Evolutionary conservation across 2,797 vertebrate genomes (phyloP), one percentile per base, ranked within the genome.

Genomic region (Nasua narica): DNA sequence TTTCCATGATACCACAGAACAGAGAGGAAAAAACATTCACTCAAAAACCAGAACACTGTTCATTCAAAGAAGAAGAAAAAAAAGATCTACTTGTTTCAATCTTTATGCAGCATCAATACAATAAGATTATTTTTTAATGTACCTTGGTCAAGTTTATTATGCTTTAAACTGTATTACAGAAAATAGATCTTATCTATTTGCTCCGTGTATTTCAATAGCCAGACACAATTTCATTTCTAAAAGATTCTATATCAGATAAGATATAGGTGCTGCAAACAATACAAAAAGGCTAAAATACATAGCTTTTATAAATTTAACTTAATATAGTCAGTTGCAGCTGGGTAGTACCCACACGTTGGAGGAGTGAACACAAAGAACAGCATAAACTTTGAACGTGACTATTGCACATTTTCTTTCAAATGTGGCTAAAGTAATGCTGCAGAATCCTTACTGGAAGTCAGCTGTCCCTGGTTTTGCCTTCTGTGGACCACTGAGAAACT

Each of bases 351-450:
- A 58, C 76, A 67, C 25, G 21, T 87, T 25, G 69, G 95, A 95
- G 97, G 65, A 92, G 9, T 85, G 85, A 97, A 93, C 19, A 96
- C 8, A 13, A 23, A 92, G 35, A 97, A 35, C 32, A 19, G 67
- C 14, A 62, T 69, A 95, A 95, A 96, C 83, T 91, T 97, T 97
- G 94, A 82, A 70, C 14, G 40, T 96, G 54, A 97, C 92, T 77
- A 96, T 35, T 15, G 2, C 72, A 83, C 19, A 52, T 84, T 83
- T 95, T 91, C 81, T 94, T 65, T 95, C 82, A 90, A 82, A 72
- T 92, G 72, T 89, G 35, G 62, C 65, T 91, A 62, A 93, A 29
- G 9, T 29, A 40, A 10, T 77, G 35, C 29, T 29, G 13, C 18
- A 87, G 67, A 83, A 90, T 88, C 25, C 54, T 84, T 32, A 29